Conservation (phyloP, 2,113 vertebrate species). For the Stomatorhinus ivindoensis region DNA sequence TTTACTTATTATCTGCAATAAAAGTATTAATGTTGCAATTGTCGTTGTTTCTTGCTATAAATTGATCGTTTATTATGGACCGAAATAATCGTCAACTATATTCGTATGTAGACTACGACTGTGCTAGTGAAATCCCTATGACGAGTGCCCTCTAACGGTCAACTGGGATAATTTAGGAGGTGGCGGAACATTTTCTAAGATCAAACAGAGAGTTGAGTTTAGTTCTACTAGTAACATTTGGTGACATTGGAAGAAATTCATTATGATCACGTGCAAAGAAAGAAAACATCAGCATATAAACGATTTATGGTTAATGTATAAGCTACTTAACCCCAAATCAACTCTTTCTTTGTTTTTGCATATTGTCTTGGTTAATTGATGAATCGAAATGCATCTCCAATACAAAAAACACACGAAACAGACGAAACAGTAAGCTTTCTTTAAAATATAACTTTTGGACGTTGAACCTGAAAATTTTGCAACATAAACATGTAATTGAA, state of each 20-base stretch:
- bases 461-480: neutral
- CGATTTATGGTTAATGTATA: neutral
- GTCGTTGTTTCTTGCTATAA: neutral
- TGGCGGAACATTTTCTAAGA: neutral
- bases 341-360: neutral
- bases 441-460: neutral
- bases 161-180: neutral
- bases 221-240: neutral
- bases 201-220: neutral
- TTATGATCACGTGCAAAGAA: neutral
- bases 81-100: neutral
- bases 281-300: neutral
- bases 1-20: neutral
- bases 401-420: neutral
- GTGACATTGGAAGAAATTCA: neutral
- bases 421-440: neutral
- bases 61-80: neutral
- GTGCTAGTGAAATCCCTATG: neutral
- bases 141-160: neutral
- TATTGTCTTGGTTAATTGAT: neutral
- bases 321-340: neutral
- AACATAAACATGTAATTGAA: neutral
- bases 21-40: neutral
- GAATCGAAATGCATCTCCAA: neutral
- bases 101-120: neutral